phyloP scores from a whole-genome alignment of 1,140 invertebrate genomes.

The Brachionus koreanus region DNA sequence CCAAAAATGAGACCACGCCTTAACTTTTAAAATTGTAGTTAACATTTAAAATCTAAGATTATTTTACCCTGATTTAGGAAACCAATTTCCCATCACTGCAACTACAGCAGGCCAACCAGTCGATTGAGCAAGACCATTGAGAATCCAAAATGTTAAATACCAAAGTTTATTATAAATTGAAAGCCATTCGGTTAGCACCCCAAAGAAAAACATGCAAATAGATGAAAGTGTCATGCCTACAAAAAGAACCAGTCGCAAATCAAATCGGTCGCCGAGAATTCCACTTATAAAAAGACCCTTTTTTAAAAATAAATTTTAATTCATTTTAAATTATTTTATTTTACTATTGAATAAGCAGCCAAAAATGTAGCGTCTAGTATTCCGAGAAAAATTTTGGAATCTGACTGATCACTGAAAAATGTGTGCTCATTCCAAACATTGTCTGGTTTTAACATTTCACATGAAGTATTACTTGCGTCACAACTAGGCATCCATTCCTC shows the following conservation, averaged over 20 bases:
- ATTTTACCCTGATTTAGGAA: constrained; percentile 49
- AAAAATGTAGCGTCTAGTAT: constrained; percentile 61
- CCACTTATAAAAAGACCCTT: constrained; percentile 61
- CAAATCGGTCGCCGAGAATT: constrained; percentile 59
- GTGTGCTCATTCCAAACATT: constrained; percentile 57
- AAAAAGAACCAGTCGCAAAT: constrained; percentile 58
- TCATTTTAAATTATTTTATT: neutral
- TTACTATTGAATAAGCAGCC: constrained; percentile 60
- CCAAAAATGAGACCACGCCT: constrained; percentile 48
- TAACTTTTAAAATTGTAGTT: neutral
- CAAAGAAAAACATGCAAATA: constrained; percentile 61
- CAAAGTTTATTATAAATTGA: constrained; percentile 57
- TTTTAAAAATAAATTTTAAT: constrained; percentile 44
- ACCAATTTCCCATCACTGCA: constrained; percentile 59
- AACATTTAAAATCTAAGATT: neutral
- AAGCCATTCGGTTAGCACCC: constrained; percentile 58
- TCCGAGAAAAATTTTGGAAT: constrained; percentile 59
- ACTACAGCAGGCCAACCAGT: constrained; percentile 57
- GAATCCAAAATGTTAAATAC: constrained; percentile 55
- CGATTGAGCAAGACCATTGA: constrained; percentile 56
- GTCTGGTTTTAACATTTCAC: neutral
- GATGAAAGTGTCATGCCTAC: constrained; percentile 60
- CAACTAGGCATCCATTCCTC: constrained; percentile 54
- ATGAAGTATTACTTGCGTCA: constrained; percentile 42
- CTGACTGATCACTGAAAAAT: constrained; percentile 53